Percentiles rank a stretch among this genome's conserved stretches.
phyloP scores from a whole-genome alignment of 2,888 invertebrate genomes.

The Papilio elwesi region DNA sequence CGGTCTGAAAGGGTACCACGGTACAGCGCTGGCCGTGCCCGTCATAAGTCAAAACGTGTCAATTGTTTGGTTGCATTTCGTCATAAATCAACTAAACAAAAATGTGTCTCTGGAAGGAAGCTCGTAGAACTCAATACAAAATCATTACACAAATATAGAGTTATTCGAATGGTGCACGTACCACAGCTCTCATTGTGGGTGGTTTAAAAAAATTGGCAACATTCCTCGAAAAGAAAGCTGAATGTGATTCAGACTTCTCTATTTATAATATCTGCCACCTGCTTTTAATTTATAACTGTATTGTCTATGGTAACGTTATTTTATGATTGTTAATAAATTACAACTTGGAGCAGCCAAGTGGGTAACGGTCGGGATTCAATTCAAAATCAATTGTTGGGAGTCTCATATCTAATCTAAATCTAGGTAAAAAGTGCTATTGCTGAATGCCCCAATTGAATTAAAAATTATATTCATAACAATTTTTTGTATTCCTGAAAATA shows the following conservation, averaged over 20 bases:
- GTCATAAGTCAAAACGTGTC: conserved; percentile 76
- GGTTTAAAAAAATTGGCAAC: conserved; percentile 65
- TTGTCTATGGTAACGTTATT: conserved; percentile 28
- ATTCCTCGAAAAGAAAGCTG: conserved; percentile 78
- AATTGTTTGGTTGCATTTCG: conserved; percentile 80
- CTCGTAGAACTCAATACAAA: conserved; percentile 76
- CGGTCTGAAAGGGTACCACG: conserved; percentile 74
- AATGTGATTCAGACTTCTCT: conserved; percentile 50
- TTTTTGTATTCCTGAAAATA: background rate
- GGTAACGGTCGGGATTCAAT: conserved; percentile 2
- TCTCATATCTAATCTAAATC: background rate
- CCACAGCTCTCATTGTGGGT: conserved; percentile 70
- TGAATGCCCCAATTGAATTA: background rate
- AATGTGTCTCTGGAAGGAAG: conserved; percentile 66
- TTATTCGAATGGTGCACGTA: conserved; percentile 80
- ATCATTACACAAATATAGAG: conserved; percentile 84
- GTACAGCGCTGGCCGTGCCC: conserved; percentile 64
- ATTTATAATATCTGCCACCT: conserved; percentile 69
- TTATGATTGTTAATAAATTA: conserved; percentile 7
- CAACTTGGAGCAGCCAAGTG: background rate
- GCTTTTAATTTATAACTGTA: conserved; percentile 53
- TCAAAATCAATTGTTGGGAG: background rate
- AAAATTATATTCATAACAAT: background rate
- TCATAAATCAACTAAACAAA: conserved; percentile 79
- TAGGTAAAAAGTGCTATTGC: background rate